phyloP scores from a whole-genome alignment of 1,140 invertebrate genomes.

The Gonatopus flavifemur region DNA sequence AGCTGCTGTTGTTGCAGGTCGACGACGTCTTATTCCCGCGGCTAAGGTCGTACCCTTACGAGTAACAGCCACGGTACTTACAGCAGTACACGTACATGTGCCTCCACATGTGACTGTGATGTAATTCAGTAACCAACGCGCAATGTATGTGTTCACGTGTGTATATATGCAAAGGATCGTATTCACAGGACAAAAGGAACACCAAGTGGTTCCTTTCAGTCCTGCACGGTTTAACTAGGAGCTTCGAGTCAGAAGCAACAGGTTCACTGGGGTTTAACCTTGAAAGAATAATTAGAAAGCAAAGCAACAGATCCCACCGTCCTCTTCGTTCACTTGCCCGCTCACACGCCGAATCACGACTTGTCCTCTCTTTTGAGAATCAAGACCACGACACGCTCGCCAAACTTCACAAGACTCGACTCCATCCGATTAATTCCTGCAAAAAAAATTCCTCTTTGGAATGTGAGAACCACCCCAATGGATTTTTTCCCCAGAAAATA shows the following conservation, averaged over 20 bases:
- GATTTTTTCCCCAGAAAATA: too few relatives aligned
- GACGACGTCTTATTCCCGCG: constrained; percentile 38
- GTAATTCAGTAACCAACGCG: constrained; percentile 10
- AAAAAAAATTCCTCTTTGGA: too few relatives aligned
- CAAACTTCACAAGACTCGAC: too few relatives aligned
- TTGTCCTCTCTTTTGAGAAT: constrained; percentile 48
- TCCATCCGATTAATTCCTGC: too few relatives aligned
- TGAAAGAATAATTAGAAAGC: constrained; percentile 25
- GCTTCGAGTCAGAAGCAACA: constrained; percentile 32
- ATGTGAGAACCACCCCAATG: too few relatives aligned
- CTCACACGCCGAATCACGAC: constrained; percentile 43
- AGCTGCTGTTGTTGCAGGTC: constrained; percentile 28
- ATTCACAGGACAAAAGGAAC: too few relatives aligned
- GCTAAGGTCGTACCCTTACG: constrained; percentile 33
- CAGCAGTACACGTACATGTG: neutral
- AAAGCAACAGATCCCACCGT: constrained; percentile 34
- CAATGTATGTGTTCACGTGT: constrained; percentile 4
- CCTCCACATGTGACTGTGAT: constrained; percentile 25
- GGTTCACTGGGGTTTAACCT: constrained; percentile 43
- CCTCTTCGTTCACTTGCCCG: constrained; percentile 11
- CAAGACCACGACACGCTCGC: too few relatives aligned
- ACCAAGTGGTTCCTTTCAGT: too few relatives aligned
- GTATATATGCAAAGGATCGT: too few relatives aligned
- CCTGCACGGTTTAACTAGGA: too few relatives aligned
- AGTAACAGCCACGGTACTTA: neutral